Conservation (phyloP, 2,113 vertebrate genomes). For the Noturus placidus region DNA sequence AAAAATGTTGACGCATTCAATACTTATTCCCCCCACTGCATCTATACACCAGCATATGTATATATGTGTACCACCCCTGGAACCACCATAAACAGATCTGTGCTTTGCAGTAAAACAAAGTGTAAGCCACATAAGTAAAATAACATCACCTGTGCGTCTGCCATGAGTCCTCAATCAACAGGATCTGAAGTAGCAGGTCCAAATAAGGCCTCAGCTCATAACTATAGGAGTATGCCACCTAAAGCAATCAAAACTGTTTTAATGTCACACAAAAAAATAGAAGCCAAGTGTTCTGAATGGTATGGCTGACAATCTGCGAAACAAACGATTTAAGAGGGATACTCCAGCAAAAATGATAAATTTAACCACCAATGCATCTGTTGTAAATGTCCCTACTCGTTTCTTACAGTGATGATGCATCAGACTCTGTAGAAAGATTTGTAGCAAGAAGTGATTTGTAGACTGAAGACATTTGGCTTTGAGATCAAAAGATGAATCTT, state of each 20-base stretch:
- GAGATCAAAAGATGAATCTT: no score
- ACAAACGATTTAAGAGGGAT: neutral
- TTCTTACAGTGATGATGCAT: neutral
- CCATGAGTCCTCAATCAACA: constrained; percentile 98
- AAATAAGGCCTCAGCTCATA: constrained; percentile 96
- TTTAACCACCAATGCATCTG: neutral
- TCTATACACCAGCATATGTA: no score
- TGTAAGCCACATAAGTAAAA: neutral
- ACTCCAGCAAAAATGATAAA: neutral
- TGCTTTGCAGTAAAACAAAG: neutral
- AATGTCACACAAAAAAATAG: neutral
- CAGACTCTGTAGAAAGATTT: neutral
- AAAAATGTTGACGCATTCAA: no score
- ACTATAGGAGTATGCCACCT: constrained; percentile 99
- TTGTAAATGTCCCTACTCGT: neutral
- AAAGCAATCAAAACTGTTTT: constrained; percentile 2
- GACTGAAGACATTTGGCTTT: no score
- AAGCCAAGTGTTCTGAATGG: neutral
- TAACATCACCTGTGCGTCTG: constrained; percentile 90
- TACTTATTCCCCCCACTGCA: no score
- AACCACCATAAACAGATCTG: neutral
- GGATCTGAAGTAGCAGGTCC: constrained; percentile 94
- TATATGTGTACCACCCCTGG: no score
- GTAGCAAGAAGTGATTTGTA: no score
- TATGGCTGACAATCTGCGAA: neutral